phyloP scores from a whole-genome alignment of 2,797 vertebrate genomes.

The Discoglossus pictus region DNA sequence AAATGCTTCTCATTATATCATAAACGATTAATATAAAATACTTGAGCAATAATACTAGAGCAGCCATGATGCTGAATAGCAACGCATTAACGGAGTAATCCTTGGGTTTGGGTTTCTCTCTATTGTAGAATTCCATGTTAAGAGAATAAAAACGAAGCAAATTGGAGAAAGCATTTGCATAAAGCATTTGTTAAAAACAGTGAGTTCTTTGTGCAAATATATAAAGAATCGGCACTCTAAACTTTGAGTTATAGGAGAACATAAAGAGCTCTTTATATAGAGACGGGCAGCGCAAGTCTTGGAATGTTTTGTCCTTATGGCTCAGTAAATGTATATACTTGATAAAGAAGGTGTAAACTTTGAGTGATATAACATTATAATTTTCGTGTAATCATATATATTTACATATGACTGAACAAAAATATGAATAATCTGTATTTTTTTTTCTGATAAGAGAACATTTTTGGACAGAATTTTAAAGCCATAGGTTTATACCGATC shows the following conservation, averaged over 20 bases:
- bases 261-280: constrained; percentile 65
- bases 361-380: constrained; percentile 55
- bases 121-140: constrained; percentile 56
- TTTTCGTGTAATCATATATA: too few relatives aligned
- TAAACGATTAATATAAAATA: too few relatives aligned
- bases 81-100: constrained; percentile 1
- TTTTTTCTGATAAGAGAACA: too few relatives aligned
- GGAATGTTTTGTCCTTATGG: constrained; percentile 58
- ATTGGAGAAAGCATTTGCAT: constrained; percentile 60
- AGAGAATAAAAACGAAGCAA: constrained; percentile 46
- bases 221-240: constrained; percentile 61
- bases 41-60: too few relatives aligned
- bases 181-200: constrained; percentile 66
- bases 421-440: too few relatives aligned
- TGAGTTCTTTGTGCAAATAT: constrained; percentile 63
- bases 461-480: too few relatives aligned
- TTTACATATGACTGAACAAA: too few relatives aligned
- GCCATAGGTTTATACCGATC: too few relatives aligned
- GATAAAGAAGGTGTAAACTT: constrained; percentile 26
- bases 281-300: constrained; percentile 57
- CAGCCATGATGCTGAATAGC: too few relatives aligned
- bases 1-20: too few relatives aligned
- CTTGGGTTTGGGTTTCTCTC: constrained; percentile 37
- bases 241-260: constrained; percentile 58
- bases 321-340: constrained; percentile 54